phyloP scores from a whole-genome alignment of 2,888 invertebrate species.

The Cheilosia soror region DNA sequence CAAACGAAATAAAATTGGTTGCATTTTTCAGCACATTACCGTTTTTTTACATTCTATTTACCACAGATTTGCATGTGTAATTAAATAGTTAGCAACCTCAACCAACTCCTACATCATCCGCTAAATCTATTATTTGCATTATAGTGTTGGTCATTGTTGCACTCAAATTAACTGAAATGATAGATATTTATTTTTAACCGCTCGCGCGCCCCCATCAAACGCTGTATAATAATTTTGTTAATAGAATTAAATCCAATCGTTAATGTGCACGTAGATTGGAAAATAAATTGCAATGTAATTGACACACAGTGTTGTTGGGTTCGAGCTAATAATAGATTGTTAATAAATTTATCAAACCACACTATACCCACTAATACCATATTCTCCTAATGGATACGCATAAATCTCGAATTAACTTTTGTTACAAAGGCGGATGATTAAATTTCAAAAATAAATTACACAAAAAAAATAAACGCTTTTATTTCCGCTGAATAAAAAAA shows the following conservation, averaged over 20 bases:
- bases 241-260: conserved; percentile 55
- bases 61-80: no score
- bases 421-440: conserved; percentile 14
- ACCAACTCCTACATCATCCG: no score
- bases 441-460: conserved; percentile 29
- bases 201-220: neutral
- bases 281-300: conserved; percentile 51
- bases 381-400: conserved; percentile 30
- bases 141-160: no score
- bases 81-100: no score
- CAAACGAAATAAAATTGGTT: no score
- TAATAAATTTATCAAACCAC: conserved; percentile 24
- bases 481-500: no score
- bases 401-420: conserved; percentile 34
- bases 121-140: no score
- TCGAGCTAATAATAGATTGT: neutral
- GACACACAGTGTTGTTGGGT: neutral
- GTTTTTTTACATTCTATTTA: no score
- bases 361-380: neutral
- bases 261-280: conserved; percentile 29
- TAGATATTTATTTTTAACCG: no score
- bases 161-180: no score
- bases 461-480: neutral
- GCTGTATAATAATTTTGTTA: conserved; percentile 38
- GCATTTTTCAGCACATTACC: no score